Evolutionary conservation across 2,888 invertebrate genomes (phyloP).

Genomic region (Zelleria hepariella): DNA sequence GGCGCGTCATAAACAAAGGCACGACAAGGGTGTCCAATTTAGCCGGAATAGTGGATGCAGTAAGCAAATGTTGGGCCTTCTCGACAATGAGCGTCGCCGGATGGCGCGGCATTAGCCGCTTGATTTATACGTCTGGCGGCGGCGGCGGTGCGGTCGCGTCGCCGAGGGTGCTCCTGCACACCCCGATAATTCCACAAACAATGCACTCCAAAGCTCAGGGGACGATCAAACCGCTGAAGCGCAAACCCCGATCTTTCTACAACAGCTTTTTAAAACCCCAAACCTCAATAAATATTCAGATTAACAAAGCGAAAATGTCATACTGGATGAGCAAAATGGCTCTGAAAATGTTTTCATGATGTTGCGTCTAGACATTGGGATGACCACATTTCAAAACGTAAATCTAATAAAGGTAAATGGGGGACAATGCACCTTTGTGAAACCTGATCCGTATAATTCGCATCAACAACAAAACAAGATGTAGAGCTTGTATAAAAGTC

Average conservation of each 20-base stretch:
- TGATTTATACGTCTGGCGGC: conserved; percentile 68
- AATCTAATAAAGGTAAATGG: not conserved
- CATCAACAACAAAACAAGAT: not conserved
- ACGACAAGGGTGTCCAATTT: not conserved
- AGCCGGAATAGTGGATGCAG: not conserved
- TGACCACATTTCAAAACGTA: not conserved
- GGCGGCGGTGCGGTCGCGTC: conserved; percentile 17
- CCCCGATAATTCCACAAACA: conserved; percentile 54
- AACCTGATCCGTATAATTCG: not conserved
- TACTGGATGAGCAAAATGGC: conserved; percentile 20
- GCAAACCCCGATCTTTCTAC: conserved; percentile 20
- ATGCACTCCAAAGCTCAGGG: conserved; percentile 50
- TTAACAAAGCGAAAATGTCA: conserved; percentile 31
- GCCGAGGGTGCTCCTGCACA: conserved; percentile 10
- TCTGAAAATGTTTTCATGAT: not conserved
- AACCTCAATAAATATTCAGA: conserved; percentile 43
- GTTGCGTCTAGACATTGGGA: not conserved
- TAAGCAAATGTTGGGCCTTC: conserved; percentile 12
- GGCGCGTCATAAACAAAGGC: not conserved
- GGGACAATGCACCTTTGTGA: not conserved
- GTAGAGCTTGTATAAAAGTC: not conserved
- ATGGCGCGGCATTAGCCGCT: conserved; percentile 58
- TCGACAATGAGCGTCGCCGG: conserved; percentile 38
- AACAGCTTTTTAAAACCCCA: conserved; percentile 10
- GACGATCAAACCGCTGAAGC: conserved; percentile 25